A percentile compares a stretch with the other conserved stretches of the same genome.
Evolutionary conservation across 2,888 invertebrate species (phyloP).

Genomic region (Punctoribates punctum): DNA sequence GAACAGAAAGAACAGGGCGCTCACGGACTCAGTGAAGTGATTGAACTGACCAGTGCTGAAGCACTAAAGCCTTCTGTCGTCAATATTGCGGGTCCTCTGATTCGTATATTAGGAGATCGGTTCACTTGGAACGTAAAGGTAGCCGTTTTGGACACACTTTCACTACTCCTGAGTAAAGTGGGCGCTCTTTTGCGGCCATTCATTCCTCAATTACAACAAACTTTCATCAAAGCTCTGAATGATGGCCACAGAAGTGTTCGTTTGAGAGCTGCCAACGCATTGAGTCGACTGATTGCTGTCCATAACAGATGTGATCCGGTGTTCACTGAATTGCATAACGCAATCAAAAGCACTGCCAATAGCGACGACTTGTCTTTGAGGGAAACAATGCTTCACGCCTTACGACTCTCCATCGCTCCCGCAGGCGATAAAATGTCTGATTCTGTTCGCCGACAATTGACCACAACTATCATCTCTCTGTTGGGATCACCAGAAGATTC

Average conservation of each 20-base stretch:
- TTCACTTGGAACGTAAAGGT: constrained; percentile 92
- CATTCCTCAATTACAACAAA: constrained; percentile 95
- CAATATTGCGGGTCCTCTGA: constrained; percentile 94
- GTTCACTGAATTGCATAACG: constrained; percentile 86
- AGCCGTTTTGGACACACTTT: constrained; percentile 89
- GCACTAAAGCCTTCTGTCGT: constrained; percentile 93
- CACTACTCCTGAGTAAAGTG: constrained; percentile 85
- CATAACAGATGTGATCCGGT: constrained; percentile 91
- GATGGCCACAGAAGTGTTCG: constrained; percentile 83
- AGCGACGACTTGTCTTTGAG: constrained; percentile 55
- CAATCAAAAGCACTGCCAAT: constrained; percentile 70
- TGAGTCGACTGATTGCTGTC: constrained; percentile 67
- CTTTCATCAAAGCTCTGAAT: constrained; percentile 89
- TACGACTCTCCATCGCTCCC: constrained; percentile 68
- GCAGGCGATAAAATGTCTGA: constrained; percentile 47
- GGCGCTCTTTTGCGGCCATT: constrained; percentile 94
- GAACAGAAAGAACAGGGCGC: constrained; percentile 95
- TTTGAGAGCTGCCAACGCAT: constrained; percentile 79
- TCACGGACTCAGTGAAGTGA: constrained; percentile 78
- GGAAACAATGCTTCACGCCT: constrained; percentile 88
- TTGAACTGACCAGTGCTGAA: constrained; percentile 74
- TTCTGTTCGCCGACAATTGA: constrained; percentile 38
- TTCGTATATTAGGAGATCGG: constrained; percentile 92
- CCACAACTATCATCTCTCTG: constrained; percentile 52
- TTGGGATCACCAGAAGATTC: constrained; percentile 67